Conservation (phyloP, 2,888 invertebrate genomes). For the Drosophila diplacantha region DNA sequence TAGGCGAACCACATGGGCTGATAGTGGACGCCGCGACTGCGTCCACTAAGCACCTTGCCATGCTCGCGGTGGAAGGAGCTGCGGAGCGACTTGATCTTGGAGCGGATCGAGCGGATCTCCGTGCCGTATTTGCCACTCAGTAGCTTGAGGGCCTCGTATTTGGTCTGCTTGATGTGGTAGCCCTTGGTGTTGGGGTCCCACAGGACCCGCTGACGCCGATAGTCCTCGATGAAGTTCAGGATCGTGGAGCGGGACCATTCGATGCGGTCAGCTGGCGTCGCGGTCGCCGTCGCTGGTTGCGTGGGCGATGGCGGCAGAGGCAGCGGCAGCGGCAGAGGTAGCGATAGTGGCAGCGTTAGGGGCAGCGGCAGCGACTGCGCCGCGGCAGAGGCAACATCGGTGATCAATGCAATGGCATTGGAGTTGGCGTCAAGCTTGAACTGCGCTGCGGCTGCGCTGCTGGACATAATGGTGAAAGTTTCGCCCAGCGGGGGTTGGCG, state of each 20-base stretch:
- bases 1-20: slow-evolving; percentile 78
- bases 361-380: slow-evolving; percentile 40
- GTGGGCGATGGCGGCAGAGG: slow-evolving; percentile 26
- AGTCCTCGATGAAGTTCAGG: slow-evolving; percentile 75
- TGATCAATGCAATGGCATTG: slow-evolving; percentile 59
- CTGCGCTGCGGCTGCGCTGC: slow-evolving; percentile 61
- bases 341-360: slow-evolving; percentile 35
- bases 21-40: slow-evolving; percentile 74
- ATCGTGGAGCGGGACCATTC: slow-evolving; percentile 77
- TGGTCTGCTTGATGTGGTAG: slow-evolving; percentile 76
- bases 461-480: slow-evolving; percentile 70
- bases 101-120: slow-evolving; percentile 76
- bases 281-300: slow-evolving; percentile 25
- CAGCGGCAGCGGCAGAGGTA: slow-evolving; percentile 28
- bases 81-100: slow-evolving; percentile 76
- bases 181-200: slow-evolving; percentile 77
- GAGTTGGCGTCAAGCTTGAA: slow-evolving; percentile 60
- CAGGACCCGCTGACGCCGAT: slow-evolving; percentile 74
- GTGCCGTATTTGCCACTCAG: slow-evolving; percentile 75
- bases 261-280: slow-evolving; percentile 69
- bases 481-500: slow-evolving; percentile 32
- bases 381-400: slow-evolving; percentile 37
- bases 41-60: slow-evolving; percentile 75
- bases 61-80: slow-evolving; percentile 77
- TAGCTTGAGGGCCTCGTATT: slow-evolving; percentile 75